A percentile compares a stretch with the other conserved stretches of the same genome.
Conservation (phyloP, 2,113 vertebrate genomes). For the Mystacornis crossleyi region DNA sequence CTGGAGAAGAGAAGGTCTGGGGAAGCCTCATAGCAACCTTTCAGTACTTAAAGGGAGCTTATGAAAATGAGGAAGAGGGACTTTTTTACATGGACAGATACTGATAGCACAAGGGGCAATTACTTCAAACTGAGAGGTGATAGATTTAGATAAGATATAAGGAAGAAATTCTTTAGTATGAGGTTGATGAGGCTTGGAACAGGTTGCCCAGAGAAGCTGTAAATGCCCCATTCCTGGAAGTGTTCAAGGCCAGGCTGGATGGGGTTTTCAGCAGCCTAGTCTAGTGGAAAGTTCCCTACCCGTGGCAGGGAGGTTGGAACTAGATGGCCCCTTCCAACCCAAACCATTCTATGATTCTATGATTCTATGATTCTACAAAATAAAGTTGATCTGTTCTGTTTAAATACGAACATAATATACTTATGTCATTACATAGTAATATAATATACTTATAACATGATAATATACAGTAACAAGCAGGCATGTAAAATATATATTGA, state of each 20-base stretch:
- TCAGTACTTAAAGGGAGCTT: neutral
- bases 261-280: neutral
- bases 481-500: neutral
- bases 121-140: neutral
- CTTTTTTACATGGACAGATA: neutral
- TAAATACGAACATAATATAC: neutral
- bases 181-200: neutral
- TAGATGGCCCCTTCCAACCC: neutral
- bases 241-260: neutral
- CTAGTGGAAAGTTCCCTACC: neutral
- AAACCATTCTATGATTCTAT: neutral
- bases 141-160: neutral
- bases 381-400: neutral
- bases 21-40: neutral
- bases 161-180: neutral
- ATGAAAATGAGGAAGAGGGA: neutral
- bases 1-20: neutral
- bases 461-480: neutral
- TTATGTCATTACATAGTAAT: neutral
- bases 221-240: neutral
- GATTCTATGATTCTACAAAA: neutral
- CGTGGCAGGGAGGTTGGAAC: neutral
- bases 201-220: neutral
- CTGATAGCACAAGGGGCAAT: neutral
- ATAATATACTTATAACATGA: neutral